Evolutionary conservation across 1,140 invertebrate species (phyloP).

Genomic region (Formica exsecta): DNA sequence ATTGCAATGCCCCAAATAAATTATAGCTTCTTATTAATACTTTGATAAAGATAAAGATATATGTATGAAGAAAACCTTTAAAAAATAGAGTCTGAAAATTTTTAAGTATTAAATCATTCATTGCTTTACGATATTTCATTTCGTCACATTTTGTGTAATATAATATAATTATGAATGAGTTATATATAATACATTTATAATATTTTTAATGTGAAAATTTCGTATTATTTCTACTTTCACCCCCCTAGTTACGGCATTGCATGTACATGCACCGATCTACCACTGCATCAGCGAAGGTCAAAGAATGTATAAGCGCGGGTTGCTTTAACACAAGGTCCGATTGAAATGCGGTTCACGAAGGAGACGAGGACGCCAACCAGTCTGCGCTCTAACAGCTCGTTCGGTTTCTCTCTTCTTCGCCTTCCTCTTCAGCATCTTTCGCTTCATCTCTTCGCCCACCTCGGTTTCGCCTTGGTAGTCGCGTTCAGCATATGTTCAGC

Average conservation of each 20-base stretch:
- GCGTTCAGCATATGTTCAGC: slow-evolving; percentile 62
- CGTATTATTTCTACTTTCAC: not conserved
- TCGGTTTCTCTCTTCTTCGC: slow-evolving; percentile 58
- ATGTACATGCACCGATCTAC: slow-evolving; percentile 55
- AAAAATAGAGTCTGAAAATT: not conserved
- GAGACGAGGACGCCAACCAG: slow-evolving; percentile 80
- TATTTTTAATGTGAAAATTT: slow-evolving; percentile 19
- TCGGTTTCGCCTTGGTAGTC: slow-evolving; percentile 52
- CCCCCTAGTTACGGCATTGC: slow-evolving; percentile 45
- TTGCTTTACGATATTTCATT: not conserved
- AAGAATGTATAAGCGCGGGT: slow-evolving; percentile 71
- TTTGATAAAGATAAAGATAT: not conserved
- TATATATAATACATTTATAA: slow-evolving; percentile 1
- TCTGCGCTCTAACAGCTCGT: slow-evolving; percentile 69
- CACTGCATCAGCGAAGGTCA: slow-evolving; percentile 70
- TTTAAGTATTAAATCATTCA: not conserved
- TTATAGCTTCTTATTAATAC: not conserved
- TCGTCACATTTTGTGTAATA: not conserved
- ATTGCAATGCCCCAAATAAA: not conserved
- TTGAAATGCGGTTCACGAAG: slow-evolving; percentile 75
- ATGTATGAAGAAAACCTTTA: not conserved
- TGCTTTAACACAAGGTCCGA: slow-evolving; percentile 71
- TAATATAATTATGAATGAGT: not conserved
- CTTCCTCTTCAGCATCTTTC: slow-evolving; percentile 25
- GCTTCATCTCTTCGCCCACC: slow-evolving; percentile 19